Conservation (phyloP, 2,113 vertebrate genomes). For the Gavia stellata region DNA sequence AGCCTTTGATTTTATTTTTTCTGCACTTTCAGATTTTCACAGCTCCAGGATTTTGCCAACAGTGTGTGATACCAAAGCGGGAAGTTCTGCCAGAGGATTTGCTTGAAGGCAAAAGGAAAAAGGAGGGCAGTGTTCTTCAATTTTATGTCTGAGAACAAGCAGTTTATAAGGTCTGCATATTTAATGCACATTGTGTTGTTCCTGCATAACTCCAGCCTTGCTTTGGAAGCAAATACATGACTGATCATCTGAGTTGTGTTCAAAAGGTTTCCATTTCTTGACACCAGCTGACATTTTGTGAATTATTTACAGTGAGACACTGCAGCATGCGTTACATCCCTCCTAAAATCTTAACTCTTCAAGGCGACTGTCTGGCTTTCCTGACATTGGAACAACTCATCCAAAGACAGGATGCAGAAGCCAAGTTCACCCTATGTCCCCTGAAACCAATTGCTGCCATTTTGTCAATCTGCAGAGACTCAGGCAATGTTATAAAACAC, state of each 20-base stretch:
- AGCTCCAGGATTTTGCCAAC: background rate
- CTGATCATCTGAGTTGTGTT: background rate
- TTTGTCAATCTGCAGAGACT: background rate
- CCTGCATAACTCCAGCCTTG: background rate
- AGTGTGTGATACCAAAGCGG: background rate
- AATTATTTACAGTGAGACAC: slow-evolving; percentile 39
- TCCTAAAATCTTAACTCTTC: background rate
- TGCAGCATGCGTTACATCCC: background rate
- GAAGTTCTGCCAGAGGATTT: background rate
- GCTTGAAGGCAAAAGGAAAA: background rate
- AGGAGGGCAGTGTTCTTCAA: background rate
- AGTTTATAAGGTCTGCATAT: background rate
- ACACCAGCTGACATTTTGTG: background rate
- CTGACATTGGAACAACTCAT: background rate
- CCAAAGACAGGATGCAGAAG: background rate
- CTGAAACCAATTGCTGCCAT: background rate
- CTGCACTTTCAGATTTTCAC: background rate
- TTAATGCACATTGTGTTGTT: background rate
- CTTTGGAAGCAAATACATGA: background rate
- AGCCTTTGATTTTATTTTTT: background rate
- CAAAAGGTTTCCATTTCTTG: slow-evolving; percentile 11
- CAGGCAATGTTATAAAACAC: background rate
- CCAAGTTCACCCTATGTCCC: background rate
- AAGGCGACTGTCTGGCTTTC: background rate
- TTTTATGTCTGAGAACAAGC: background rate